Percentiles rank a stretch among this genome's conserved stretches.
Evolutionary conservation across 2,113 vertebrate species (phyloP).

Genomic region (Lepidothrix coronata): DNA sequence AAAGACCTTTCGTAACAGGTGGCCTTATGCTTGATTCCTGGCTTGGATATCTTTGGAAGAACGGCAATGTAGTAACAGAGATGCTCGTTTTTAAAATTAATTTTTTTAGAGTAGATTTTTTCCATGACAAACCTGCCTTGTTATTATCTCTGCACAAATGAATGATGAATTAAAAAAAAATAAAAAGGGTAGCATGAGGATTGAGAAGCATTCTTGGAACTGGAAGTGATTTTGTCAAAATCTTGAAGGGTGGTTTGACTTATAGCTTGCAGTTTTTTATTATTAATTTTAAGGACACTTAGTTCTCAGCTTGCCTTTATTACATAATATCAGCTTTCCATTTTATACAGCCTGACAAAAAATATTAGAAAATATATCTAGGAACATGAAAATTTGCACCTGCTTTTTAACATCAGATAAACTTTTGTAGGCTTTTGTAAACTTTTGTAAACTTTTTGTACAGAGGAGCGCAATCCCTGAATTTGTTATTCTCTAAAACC

Average conservation of each 20-base stretch:
- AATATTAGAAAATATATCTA: background rate
- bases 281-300: background rate
- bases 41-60: background rate
- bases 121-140: background rate
- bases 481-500: background rate
- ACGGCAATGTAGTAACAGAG: background rate
- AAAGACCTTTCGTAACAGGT: background rate
- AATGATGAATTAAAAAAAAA: background rate
- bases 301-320: background rate
- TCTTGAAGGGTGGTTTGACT: background rate
- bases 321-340: background rate
- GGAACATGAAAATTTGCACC: background rate
- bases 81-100: background rate
- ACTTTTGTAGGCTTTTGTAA: background rate
- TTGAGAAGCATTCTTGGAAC: background rate
- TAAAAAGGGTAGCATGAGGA: background rate
- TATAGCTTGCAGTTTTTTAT: background rate
- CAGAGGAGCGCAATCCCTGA: background rate
- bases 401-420: background rate
- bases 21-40: background rate
- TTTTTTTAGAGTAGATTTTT: background rate
- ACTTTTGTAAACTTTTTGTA: too few species aligned
- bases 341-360: background rate
- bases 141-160: background rate
- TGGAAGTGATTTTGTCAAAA: background rate